Evolutionary conservation across 2,113 vertebrate genomes (phyloP), one percentile per base, ranked within the genome.

Genomic region (Perognathus longimembris): DNA sequence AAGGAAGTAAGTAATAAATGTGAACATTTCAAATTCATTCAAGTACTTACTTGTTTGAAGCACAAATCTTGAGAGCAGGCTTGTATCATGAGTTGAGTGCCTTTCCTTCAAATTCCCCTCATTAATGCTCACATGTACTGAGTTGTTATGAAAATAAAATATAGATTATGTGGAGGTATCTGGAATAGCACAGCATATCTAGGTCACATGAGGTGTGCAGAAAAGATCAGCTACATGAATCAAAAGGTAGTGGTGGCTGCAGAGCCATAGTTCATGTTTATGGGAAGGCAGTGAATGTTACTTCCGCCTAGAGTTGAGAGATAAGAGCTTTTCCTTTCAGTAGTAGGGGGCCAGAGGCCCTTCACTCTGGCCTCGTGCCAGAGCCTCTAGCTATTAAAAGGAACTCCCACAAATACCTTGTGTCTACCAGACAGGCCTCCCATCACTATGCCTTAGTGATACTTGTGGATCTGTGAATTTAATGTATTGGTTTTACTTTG

Each of bases 401-500:
- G 54, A 80, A 54, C 85, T 80, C 42, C 59, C 42, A 83, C 79
- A 91, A 91, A 74, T 67, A 85, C 78, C 40, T 40, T 2, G 2
- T 32, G 26, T 64, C 71, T 75, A 64, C 8, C 66, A 50, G 64
- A 76, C 20, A 71, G 30, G 18, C 6, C 82, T 64, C 50, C 20
- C 17, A 36, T 38, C 38, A 71, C 73, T 36, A 7, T 0, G 9
- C 90, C 84, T 81, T 79, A 66, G 69, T n/a, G 54, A 78, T 67
- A 24, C 32, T 92, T 24, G n/a, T 79, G 59, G 81, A 70, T 66
- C 30, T 34, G 17, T 75, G 40, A 93, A 74, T 18, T 42, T 85
- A 26, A 24, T 17, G 34, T 38, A 24, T 82, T 20, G 67, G 36
- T 76, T 94, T 86, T 77, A 69, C 66, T 73, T 92, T 81, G 70